phyloP scores from a whole-genome alignment of 2,888 invertebrate species.

The Pherbina coryleti region DNA sequence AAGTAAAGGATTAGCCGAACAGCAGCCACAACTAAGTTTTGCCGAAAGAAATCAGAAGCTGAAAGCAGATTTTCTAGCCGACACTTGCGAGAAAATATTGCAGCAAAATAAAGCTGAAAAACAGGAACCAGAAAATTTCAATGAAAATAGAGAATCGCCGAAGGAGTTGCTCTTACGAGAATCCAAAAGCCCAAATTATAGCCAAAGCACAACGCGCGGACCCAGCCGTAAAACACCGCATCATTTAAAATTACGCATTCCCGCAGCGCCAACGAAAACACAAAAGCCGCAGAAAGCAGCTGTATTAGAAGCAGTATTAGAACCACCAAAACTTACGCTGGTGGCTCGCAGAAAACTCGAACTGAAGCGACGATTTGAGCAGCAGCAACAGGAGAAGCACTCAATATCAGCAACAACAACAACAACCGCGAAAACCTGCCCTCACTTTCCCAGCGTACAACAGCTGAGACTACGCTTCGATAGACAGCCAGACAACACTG shows the following conservation, averaged over 20 bases:
- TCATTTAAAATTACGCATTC: constrained; percentile 2
- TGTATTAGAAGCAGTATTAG: constrained; percentile 6
- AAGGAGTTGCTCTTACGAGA: too few species aligned
- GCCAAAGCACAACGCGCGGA: neutral
- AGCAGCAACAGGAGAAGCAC: constrained; percentile 9
- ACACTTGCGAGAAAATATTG: neutral
- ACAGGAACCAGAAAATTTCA: constrained; percentile 12
- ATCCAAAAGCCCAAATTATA: neutral
- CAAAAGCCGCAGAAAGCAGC: neutral
- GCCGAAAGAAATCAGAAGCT: neutral
- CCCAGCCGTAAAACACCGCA: neutral
- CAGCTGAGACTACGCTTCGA: constrained; percentile 15
- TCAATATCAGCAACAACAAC: neutral
- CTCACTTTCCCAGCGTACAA: constrained; percentile 3
- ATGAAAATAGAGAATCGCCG: too few species aligned
- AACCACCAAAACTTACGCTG: constrained; percentile 36
- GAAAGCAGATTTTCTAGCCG: constrained; percentile 14
- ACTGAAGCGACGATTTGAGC: constrained; percentile 41
- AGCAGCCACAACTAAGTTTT: constrained; percentile 37
- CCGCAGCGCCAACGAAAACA: neutral
- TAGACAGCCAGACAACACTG: constrained; percentile 31
- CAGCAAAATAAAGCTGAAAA: constrained; percentile 8
- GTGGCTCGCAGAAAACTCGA: constrained; percentile 48
- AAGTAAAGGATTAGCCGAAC: constrained; percentile 35
- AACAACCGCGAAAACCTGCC: neutral